Conservation (phyloP, 2,797 vertebrate genomes). For the Catostomus latipinnis region DNA sequence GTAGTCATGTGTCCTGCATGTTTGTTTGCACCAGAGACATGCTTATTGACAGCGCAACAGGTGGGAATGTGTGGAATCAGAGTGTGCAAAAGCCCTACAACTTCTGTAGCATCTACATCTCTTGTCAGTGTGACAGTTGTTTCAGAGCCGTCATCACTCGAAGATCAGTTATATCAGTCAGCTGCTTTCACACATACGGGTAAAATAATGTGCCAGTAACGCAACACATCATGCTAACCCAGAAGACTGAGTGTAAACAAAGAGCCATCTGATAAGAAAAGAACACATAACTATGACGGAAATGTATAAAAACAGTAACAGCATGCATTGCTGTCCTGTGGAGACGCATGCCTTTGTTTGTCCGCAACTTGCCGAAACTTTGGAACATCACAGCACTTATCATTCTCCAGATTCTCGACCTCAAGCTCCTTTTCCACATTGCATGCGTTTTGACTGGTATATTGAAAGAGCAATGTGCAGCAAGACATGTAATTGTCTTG, state of each 20-base stretch:
- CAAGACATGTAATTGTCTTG: constrained; percentile 9
- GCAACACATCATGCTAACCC: not conserved
- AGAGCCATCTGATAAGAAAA: not conserved
- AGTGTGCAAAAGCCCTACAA: not conserved
- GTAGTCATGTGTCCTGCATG: not conserved
- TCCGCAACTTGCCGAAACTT: too few relatives aligned
- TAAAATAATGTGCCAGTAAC: not conserved
- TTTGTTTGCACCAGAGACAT: not conserved
- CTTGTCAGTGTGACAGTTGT: too few relatives aligned
- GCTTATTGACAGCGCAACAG: not conserved
- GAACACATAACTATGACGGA: not conserved
- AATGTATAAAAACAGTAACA: not conserved
- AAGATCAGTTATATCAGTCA: too few relatives aligned
- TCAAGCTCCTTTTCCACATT: too few relatives aligned
- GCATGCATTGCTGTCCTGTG: too few relatives aligned
- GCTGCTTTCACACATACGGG: not conserved
- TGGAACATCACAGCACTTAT: too few relatives aligned
- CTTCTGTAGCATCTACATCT: too few relatives aligned
- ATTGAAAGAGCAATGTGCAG: too few relatives aligned
- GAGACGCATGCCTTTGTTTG: too few relatives aligned
- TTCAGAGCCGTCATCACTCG: too few relatives aligned
- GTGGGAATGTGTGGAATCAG: constrained; percentile 14
- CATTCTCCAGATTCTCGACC: too few relatives aligned
- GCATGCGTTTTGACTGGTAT: too few relatives aligned
- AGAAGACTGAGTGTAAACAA: not conserved